Evolutionary conservation across 2,888 invertebrate genomes (phyloP).

Genomic region (Melitaea athalia): DNA sequence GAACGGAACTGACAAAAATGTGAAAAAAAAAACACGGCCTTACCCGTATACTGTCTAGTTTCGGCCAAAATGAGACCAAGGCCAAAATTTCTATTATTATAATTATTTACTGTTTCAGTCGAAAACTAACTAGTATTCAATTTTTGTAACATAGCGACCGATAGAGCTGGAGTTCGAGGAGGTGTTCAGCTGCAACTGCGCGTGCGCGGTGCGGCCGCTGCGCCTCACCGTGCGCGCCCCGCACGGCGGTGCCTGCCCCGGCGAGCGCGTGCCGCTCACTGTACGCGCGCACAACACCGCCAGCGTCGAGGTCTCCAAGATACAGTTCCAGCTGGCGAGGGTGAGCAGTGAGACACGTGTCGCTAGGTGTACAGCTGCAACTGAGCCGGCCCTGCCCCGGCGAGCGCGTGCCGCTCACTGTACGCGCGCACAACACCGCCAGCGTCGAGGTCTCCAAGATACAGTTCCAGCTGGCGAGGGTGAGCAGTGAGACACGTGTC

Average conservation of each 20-base stretch:
- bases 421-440: constrained; percentile 53
- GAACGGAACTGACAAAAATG: too few species aligned
- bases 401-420: constrained; percentile 52
- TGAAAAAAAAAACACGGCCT: too few species aligned
- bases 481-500: constrained; percentile 5
- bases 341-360: constrained; percentile 10
- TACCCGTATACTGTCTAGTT: too few species aligned
- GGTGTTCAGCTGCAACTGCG: constrained; percentile 49
- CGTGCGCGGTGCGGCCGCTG: constrained; percentile 48
- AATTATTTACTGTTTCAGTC: background rate
- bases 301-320: constrained; percentile 53
- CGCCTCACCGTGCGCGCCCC: constrained; percentile 50
- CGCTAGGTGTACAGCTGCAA: constrained; percentile 25
- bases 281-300: constrained; percentile 53
- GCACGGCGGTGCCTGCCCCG: constrained; percentile 59
- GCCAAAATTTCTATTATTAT: too few species aligned
- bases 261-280: constrained; percentile 54
- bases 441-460: constrained; percentile 56
- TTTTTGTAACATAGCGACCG: constrained; percentile 48
- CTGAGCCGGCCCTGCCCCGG: constrained; percentile 63
- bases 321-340: constrained; percentile 54
- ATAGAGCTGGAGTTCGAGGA: constrained; percentile 60
- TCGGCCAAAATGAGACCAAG: too few species aligned
- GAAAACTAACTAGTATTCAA: background rate
- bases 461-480: constrained; percentile 50